Percentiles rank a stretch among this genome's conserved stretches.
Evolutionary conservation across 1,140 invertebrate species (phyloP).

Genomic region (Euura saliciscinereae): DNA sequence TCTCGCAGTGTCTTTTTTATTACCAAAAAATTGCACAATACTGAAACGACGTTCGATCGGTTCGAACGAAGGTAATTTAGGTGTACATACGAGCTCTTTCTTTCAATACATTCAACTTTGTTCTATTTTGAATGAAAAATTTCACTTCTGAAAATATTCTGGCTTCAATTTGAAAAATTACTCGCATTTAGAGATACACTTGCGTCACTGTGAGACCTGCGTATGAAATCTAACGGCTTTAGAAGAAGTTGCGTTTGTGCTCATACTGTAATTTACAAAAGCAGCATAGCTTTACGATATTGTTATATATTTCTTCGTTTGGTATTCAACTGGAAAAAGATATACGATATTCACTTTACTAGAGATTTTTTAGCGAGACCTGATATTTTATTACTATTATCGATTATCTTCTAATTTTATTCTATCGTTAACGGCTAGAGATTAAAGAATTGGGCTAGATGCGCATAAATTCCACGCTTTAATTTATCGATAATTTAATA

Average conservation of each 20-base stretch:
- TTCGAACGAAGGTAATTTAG: neutral
- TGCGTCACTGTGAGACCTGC: neutral
- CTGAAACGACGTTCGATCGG: neutral
- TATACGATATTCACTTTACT: no score
- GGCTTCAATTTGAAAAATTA: neutral
- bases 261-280: no score
- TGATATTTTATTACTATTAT: no score
- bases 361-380: no score
- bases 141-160: neutral
- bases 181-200: neutral
- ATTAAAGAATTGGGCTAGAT: neutral
- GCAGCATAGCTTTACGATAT: no score
- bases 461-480: neutral
- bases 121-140: neutral
- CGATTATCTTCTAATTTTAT: no score
- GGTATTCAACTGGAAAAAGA: no score
- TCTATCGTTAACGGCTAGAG: neutral
- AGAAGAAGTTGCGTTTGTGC: no score
- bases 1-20: neutral
- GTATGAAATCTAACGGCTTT: neutral
- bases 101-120: no score
- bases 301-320: no score
- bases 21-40: constrained; percentile 14
- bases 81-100: neutral
- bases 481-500: neutral